Percentiles rank a stretch among this genome's conserved stretches.
Evolutionary conservation across 2,888 invertebrate species (phyloP).

Genomic region (Erebia epiphron): DNA sequence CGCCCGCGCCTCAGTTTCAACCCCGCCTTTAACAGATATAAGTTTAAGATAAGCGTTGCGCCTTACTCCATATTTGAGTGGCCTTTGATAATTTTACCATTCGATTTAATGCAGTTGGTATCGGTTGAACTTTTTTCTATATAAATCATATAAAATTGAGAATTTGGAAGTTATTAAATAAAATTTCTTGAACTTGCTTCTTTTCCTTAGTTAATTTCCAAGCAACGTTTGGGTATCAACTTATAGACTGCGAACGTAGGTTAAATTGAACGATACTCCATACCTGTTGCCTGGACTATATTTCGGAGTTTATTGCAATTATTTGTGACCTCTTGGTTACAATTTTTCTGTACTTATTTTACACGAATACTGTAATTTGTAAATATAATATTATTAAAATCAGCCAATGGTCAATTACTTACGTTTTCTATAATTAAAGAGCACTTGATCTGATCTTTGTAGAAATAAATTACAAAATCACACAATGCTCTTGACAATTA

Average conservation of each 20-base stretch:
- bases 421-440: no score
- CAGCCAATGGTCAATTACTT: no score
- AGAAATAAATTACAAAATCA: no score
- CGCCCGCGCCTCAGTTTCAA: no score
- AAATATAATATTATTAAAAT: neutral
- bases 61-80: no score
- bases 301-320: neutral
- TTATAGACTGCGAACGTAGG: neutral
- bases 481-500: no score
- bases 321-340: neutral
- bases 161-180: neutral
- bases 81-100: neutral
- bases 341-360: neutral
- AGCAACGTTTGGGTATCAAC: neutral
- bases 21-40: no score
- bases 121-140: constrained; percentile 7
- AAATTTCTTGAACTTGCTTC: neutral
- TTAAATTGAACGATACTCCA: neutral
- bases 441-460: no score
- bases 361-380: neutral
- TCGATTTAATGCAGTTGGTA: neutral
- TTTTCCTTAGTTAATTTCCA: neutral
- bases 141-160: neutral
- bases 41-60: no score
- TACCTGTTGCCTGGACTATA: neutral